phyloP scores from a whole-genome alignment of 2,113 vertebrate genomes.

The Taurulus bubalis region DNA sequence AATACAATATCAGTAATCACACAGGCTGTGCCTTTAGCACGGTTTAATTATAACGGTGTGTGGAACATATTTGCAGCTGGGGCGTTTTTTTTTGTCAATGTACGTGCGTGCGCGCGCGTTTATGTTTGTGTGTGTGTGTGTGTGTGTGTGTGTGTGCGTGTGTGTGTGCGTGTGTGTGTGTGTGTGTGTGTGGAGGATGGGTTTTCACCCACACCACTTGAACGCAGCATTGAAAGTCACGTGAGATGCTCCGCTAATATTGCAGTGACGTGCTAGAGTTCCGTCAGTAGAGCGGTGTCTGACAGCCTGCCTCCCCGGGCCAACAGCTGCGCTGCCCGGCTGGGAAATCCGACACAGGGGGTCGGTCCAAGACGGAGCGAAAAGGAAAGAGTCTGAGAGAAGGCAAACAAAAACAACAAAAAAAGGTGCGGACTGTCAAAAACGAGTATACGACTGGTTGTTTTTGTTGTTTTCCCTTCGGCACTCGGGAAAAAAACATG shows the following conservation, averaged over 20 bases:
- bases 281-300: slow-evolving; percentile 75
- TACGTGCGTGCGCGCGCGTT: background rate
- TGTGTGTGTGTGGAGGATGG: background rate
- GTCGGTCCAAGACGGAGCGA: slow-evolving; percentile 27
- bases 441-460: slow-evolving; percentile 14
- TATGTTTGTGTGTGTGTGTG: too few relatives aligned
- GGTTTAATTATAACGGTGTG: background rate
- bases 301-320: slow-evolving; percentile 56
- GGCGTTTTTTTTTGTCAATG: background rate
- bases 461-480: slow-evolving; percentile 21
- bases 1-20: background rate
- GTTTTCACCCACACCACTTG: slow-evolving; percentile 5
- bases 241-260: slow-evolving; percentile 80
- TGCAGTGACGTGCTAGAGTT: slow-evolving; percentile 80
- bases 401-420: background rate
- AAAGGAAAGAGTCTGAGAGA: background rate
- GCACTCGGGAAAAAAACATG: slow-evolving; percentile 40
- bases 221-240: slow-evolving; percentile 78
- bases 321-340: slow-evolving; percentile 58
- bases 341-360: slow-evolving; percentile 9
- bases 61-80: background rate
- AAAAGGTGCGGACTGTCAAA: background rate
- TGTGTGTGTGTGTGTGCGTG: background rate
- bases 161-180: background rate
- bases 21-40: background rate